Evolutionary conservation across 1,140 invertebrate genomes (phyloP).

Genomic region (Cheumatopsyche charites): DNA sequence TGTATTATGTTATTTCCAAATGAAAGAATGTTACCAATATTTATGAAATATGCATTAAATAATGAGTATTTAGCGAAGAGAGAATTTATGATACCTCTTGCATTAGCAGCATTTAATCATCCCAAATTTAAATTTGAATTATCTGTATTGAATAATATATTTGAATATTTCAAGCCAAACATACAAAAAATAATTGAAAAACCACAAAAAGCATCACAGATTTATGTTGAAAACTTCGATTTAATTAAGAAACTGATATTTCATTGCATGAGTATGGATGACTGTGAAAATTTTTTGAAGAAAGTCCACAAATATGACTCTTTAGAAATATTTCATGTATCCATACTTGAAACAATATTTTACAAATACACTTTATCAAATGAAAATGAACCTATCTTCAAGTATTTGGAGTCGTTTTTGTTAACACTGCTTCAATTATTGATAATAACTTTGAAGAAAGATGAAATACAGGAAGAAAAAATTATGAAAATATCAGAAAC

Average conservation of each 20-base stretch:
- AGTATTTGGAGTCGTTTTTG: slow-evolving; percentile 62
- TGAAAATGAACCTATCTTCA: slow-evolving; percentile 51
- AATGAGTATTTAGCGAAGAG: slow-evolving; percentile 59
- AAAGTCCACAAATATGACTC: slow-evolving; percentile 67
- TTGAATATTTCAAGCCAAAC: slow-evolving; percentile 63
- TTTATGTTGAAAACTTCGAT: slow-evolving; percentile 62
- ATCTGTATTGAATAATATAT: slow-evolving; percentile 59
- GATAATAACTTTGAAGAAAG: slow-evolving; percentile 63
- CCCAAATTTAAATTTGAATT: slow-evolving; percentile 54
- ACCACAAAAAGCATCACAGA: slow-evolving; percentile 67
- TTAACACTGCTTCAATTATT: slow-evolving; percentile 63
- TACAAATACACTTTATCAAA: slow-evolving; percentile 57
- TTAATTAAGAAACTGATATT: slow-evolving; percentile 62
- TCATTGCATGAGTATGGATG: slow-evolving; percentile 62
- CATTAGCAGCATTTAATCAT: slow-evolving; percentile 58
- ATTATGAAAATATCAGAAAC: slow-evolving; percentile 56
- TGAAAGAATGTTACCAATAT: slow-evolving; percentile 55
- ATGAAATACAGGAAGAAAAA: slow-evolving; percentile 54
- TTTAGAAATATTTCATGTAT: slow-evolving; percentile 62
- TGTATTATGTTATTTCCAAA: slow-evolving; percentile 60
- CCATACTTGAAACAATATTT: slow-evolving; percentile 62
- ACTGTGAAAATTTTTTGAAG: slow-evolving; percentile 61
- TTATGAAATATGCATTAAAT: slow-evolving; percentile 56
- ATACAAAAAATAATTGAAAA: slow-evolving; percentile 67
- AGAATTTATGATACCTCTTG: slow-evolving; percentile 64